These are phyloP conservation scores for Lynx canadensis DNA, from an alignment of 2,113 vertebrate species.

Conservation along the genomic window DNA sequence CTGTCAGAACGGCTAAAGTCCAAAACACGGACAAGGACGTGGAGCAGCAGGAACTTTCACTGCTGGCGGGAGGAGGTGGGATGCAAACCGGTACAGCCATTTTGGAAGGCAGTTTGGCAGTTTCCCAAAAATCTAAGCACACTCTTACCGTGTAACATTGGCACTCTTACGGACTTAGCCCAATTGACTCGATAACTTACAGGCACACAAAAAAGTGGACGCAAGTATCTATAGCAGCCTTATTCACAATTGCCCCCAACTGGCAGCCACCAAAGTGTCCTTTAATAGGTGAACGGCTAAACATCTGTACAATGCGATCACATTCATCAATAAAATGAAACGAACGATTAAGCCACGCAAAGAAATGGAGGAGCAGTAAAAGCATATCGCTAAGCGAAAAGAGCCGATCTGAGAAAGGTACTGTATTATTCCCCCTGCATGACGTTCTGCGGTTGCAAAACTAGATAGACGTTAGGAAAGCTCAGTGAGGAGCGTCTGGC, in stretches of 20 bases:
- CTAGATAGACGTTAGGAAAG: background rate
- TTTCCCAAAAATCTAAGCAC: slow-evolving; percentile 8
- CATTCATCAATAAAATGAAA: background rate
- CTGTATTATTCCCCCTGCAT: background rate
- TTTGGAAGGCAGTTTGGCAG: background rate
- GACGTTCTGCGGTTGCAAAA: background rate
- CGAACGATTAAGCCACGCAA: background rate
- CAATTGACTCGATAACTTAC: background rate
- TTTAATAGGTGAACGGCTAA: background rate
- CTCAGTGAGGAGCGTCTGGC: no score
- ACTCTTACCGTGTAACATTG: background rate
- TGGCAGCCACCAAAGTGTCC: background rate
- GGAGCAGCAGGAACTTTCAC: background rate
- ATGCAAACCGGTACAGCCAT: background rate
- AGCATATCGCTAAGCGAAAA: background rate
- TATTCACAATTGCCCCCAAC: background rate
- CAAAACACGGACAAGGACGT: background rate
- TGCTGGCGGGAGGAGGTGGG: background rate
- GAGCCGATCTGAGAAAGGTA: background rate
- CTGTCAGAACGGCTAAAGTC: background rate
- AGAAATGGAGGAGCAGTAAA: background rate
- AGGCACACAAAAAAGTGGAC: background rate
- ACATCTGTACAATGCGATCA: background rate
- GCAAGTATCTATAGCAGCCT: background rate
- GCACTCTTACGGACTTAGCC: background rate